Base-by-base conservation (phyloP, 2,888 invertebrate species). In the Lasioglossum malachurum region DNA sequence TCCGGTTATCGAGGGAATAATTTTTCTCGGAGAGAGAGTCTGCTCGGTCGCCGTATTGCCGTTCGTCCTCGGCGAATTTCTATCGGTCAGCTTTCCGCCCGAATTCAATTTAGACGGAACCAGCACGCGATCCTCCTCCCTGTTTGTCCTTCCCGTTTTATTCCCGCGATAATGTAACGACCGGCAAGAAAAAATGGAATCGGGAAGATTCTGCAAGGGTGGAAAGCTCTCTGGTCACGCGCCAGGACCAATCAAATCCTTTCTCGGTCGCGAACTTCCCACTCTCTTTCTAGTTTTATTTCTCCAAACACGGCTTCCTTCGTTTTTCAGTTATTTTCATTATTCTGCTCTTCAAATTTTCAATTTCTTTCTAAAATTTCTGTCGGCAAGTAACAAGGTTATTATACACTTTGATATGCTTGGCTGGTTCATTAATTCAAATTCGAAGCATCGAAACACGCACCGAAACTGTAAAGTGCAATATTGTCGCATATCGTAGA, bases 21-120 rank as follows among this genome's bases (percentile, higher is more conserved):
- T 85, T 85, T 75, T 49, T 78, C 75, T 82, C 16, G 19, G 49
- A 31, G 27, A 31, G 27, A 19, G 35, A 53, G 23, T 10, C 69
- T 38, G n/a, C 41, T 57, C 49, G 5, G 53, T n/a, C 31, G 19
- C 53, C 53, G 23, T 53, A 53, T 53, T 53, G 53, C 23, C 53
- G 10, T 76, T 69, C 71, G 64, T 75, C 67, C 19, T 31, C 19
- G 19, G 12, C 35, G 75, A 87, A 23, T 53, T 84, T 75, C 49
- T 19, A 57, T 60, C 78, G 86, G 85, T 88, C 86, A 86, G 87
- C 78, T 84, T 78, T 82, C 87, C 38, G 78, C 77, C 75, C 75
- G 87, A 83, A 91, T 93, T 91, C 91, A 88, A 92, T 92, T 92
- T 92, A 89, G 90, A 85, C 87, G 87, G 85, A 84, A 89, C 89